A percentile compares a stretch with the other conserved stretches of the same genome.
Evolutionary conservation across 2,888 invertebrate genomes (phyloP).

Genomic region (Odontomyia ornata): DNA sequence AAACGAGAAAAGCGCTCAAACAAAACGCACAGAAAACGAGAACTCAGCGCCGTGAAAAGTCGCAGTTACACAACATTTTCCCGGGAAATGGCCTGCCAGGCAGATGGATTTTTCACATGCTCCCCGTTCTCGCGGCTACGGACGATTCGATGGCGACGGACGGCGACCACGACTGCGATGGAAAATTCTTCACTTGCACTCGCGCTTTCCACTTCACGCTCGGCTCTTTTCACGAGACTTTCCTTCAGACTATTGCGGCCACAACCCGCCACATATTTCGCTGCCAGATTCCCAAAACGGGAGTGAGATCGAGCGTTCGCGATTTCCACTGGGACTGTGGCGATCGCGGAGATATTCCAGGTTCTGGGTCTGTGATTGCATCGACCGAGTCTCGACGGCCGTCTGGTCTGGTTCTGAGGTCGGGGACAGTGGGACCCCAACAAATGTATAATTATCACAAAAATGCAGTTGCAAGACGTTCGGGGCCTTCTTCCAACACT

Average conservation of each 20-base stretch:
- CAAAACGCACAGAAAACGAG: background rate
- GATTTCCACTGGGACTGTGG: background rate
- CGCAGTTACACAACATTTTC: slow-evolving; percentile 43
- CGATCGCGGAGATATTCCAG: background rate
- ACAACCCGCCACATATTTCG: slow-evolving; percentile 32
- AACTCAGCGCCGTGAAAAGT: slow-evolving; percentile 31
- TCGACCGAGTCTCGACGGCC: background rate
- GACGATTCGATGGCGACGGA: slow-evolving; percentile 19
- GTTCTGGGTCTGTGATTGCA: background rate
- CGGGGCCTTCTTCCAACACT: background rate
- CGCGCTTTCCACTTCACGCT: background rate
- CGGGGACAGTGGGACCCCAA: background rate
- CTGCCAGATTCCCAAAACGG: slow-evolving; percentile 7
- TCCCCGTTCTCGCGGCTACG: background rate
- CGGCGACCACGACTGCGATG: background rate
- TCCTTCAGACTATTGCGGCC: background rate
- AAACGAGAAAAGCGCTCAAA: slow-evolving; percentile 7
- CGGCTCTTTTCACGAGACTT: background rate
- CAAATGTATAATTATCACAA: background rate
- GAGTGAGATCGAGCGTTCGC: slow-evolving; percentile 7
- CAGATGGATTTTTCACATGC: slow-evolving; percentile 12
- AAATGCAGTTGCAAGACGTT: background rate
- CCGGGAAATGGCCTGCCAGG: slow-evolving; percentile 34
- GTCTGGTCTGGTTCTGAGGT: background rate
- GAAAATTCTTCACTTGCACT: slow-evolving; percentile 25